A percentile compares a stretch with the other conserved stretches of the same genome.
These are phyloP conservation scores for Cataglyphis altisquamis DNA, from an alignment of 2,888 invertebrate species.

Conservation along the genomic window DNA sequence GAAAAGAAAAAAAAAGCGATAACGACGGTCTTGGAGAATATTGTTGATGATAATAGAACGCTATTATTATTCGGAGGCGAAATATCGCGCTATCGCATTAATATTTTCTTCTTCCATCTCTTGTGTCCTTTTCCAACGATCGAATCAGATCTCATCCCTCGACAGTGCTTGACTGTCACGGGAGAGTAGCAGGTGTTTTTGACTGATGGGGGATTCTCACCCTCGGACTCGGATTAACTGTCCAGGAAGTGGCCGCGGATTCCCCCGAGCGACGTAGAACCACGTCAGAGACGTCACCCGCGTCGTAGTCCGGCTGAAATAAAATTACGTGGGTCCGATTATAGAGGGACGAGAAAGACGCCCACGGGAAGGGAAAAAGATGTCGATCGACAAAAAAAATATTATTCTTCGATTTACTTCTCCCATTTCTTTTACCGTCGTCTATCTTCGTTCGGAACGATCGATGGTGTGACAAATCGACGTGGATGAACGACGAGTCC, in stretches of 20 bases:
- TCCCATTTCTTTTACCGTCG: neutral
- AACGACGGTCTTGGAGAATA: neutral
- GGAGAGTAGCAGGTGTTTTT: slow-evolving; percentile 40
- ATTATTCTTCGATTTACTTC: slow-evolving; percentile 17
- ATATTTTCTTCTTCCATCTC: slow-evolving; percentile 8
- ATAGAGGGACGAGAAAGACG: slow-evolving; percentile 4
- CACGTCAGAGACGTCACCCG: slow-evolving; percentile 32
- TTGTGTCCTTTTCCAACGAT: neutral
- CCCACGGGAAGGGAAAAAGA: neutral
- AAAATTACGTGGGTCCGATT: slow-evolving; percentile 20
- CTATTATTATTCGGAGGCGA: slow-evolving; percentile 12
- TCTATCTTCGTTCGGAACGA: neutral
- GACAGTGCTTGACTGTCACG: slow-evolving; percentile 12
- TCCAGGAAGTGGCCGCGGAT: slow-evolving; percentile 16
- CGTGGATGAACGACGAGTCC: slow-evolving; percentile 46
- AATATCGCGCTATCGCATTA: neutral
- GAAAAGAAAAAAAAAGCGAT: neutral
- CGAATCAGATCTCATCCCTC: slow-evolving; percentile 35
- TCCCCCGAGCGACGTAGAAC: slow-evolving; percentile 21
- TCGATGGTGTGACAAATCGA: slow-evolving; percentile 35
- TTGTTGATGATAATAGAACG: slow-evolving; percentile 16
- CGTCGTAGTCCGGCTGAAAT: slow-evolving; percentile 14
- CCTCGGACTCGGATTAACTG: slow-evolving; percentile 18
- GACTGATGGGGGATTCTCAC: slow-evolving; percentile 20
- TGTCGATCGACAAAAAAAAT: slow-evolving; percentile 6